These are phyloP conservation scores for Drosophila suboccidentalis DNA, from an alignment of 2,888 invertebrate genomes.

Conservation along the genomic window DNA sequence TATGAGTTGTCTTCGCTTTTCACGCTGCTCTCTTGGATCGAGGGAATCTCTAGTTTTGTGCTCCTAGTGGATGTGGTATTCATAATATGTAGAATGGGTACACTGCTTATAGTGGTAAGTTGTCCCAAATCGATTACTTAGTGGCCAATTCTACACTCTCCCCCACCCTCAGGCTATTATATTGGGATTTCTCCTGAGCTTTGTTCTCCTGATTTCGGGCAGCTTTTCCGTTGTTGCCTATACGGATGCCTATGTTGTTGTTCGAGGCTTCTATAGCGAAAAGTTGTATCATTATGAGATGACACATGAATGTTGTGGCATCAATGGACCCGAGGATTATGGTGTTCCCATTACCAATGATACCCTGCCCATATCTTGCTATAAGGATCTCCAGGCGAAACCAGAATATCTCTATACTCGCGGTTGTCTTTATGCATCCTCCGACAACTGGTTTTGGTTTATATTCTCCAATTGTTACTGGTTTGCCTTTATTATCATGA, in stretches of 20 bases:
- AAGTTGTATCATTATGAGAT: slow-evolving; percentile 37
- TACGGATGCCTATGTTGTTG: slow-evolving; percentile 45
- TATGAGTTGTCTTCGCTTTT: slow-evolving; percentile 33
- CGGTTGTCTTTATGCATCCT: slow-evolving; percentile 39
- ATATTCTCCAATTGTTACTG: slow-evolving; percentile 53
- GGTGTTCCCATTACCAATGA: neutral
- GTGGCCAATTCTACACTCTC: too few relatives aligned
- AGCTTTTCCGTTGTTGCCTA: slow-evolving; percentile 32
- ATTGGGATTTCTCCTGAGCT: neutral
- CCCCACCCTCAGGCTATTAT: slow-evolving; percentile 24
- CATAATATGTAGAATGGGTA: slow-evolving; percentile 1
- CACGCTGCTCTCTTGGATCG: slow-evolving; percentile 33
- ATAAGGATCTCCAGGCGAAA: neutral
- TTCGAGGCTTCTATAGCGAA: slow-evolving; percentile 35
- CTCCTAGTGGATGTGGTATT: slow-evolving; percentile 21
- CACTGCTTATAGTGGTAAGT: slow-evolving; percentile 31
- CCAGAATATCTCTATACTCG: slow-evolving; percentile 11
- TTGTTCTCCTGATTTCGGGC: slow-evolving; percentile 36
- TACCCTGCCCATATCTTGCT: slow-evolving; percentile 41
- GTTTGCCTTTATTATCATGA: slow-evolving; percentile 37
- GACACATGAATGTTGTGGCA: slow-evolving; percentile 42
- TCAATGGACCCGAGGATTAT: slow-evolving; percentile 48
- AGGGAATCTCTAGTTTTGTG: slow-evolving; percentile 21
- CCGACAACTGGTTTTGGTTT: slow-evolving; percentile 50
- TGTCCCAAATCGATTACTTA: too few relatives aligned